Conservation (phyloP, 2,797 vertebrate genomes). For the Xyrichtys novacula region DNA sequence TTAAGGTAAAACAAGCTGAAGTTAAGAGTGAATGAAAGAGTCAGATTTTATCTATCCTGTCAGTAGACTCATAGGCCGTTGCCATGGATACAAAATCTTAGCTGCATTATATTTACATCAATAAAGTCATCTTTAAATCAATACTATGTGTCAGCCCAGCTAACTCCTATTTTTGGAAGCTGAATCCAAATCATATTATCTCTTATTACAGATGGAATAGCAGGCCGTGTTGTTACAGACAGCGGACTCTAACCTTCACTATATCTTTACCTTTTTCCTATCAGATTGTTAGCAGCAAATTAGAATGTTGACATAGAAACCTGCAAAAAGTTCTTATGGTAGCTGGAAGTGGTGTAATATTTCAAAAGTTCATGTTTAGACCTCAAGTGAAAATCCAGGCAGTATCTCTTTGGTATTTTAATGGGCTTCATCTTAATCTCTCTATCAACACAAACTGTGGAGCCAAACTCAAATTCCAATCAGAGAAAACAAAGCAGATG, state of each 20-base stretch:
- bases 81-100: no score
- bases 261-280: neutral
- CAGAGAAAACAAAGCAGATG: slow-evolving; percentile 28
- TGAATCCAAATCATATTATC: no score
- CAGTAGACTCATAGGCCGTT: no score
- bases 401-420: slow-evolving; percentile 28
- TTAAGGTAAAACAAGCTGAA: no score
- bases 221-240: neutral
- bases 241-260: slow-evolving; percentile 1
- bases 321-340: neutral
- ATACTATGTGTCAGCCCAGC: no score
- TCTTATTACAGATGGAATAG: no score
- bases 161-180: no score
- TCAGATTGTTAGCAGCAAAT: slow-evolving; percentile 4
- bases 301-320: slow-evolving; percentile 7
- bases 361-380: neutral
- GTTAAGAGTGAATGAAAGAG: no score
- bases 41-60: no score
- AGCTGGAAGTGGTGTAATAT: neutral
- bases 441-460: slow-evolving; percentile 45
- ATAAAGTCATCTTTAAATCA: no score
- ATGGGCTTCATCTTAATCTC: slow-evolving; percentile 31
- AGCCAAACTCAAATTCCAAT: slow-evolving; percentile 28
- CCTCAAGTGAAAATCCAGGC: neutral
- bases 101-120: no score